Evolutionary conservation across 2,113 vertebrate genomes (phyloP).

Genomic region (Dendrocopos noguchii): DNA sequence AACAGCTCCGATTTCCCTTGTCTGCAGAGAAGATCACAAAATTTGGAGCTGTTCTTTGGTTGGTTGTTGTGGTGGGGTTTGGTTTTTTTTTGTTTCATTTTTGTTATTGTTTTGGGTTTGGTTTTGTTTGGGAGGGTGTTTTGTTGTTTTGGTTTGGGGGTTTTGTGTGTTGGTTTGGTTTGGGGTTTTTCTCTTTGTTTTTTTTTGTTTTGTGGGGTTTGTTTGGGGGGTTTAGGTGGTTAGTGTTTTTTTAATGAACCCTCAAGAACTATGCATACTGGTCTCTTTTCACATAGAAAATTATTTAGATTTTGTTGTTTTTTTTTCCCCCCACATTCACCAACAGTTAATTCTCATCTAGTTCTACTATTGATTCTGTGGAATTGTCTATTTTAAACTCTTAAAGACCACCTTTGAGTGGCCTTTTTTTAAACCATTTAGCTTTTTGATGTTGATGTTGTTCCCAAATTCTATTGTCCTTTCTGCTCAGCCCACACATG

Average conservation of each 20-base stretch:
- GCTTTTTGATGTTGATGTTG: not conserved
- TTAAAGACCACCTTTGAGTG: too few species aligned
- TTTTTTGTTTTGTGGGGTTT: too few species aligned
- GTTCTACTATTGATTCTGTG: not conserved
- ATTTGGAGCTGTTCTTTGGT: not conserved
- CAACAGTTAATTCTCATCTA: not conserved
- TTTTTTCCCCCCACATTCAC: not conserved
- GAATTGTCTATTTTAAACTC: not conserved
- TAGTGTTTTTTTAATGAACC: not conserved
- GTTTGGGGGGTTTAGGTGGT: too few species aligned
- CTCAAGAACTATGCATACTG: not conserved
- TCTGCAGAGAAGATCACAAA: fast-evolving
- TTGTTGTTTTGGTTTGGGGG: too few species aligned
- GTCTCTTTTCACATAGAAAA: not conserved
- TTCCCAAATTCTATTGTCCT: not conserved
- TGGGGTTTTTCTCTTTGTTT: too few species aligned
- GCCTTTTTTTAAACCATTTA: too few species aligned
- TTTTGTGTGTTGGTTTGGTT: too few species aligned
- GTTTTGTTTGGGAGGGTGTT: too few species aligned
- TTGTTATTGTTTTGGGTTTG: too few species aligned
- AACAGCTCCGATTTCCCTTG: not conserved
- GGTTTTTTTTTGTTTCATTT: too few species aligned
- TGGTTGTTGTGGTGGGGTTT: too few species aligned
- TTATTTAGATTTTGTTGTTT: too few species aligned
- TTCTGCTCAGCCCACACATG: not conserved